A percentile compares a stretch with the other conserved stretches of the same genome.
phyloP scores from a whole-genome alignment of 2,888 invertebrate genomes.

The Drosophila sordidapex region DNA sequence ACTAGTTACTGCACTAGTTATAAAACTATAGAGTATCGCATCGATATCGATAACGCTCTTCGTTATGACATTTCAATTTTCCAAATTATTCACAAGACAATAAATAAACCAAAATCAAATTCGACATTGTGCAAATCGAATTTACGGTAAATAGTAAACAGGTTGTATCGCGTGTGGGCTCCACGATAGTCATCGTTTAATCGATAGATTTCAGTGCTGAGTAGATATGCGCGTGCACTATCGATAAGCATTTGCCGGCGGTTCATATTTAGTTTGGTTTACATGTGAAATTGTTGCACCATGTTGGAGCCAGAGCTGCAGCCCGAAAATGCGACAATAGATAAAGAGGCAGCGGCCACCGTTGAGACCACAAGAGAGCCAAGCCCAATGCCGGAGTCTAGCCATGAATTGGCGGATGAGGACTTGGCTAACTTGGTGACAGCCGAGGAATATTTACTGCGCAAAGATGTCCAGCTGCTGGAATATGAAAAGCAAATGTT shows the following conservation, averaged over 20 bases:
- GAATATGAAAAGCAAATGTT: constrained; percentile 97
- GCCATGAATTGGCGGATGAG: constrained; percentile 54
- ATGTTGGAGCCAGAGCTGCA: constrained; percentile 26
- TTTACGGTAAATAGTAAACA: not conserved
- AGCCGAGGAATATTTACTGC: constrained; percentile 83
- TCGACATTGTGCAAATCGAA: not conserved
- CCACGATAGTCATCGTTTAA: not conserved
- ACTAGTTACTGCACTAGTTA: not conserved
- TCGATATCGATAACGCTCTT: not conserved
- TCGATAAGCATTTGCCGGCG: constrained; percentile 27
- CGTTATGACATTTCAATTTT: not conserved
- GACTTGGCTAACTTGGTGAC: constrained; percentile 77
- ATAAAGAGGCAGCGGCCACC: not conserved
- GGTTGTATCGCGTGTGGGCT: not conserved
- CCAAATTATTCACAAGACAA: no score
- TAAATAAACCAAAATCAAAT: no score
- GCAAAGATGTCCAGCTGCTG: constrained; percentile 87
- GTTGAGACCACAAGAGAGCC: not conserved
- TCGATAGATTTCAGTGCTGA: constrained; percentile 1
- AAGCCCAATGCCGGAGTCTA: constrained; percentile 12
- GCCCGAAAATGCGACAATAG: not conserved
- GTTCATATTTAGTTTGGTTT: constrained; percentile 19
- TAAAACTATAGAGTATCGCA: not conserved
- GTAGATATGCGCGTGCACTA: not conserved
- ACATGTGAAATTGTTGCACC: constrained; percentile 46